A percentile compares a stretch with the other conserved stretches of the same genome.
phyloP scores from a whole-genome alignment of 2,113 vertebrate species.

The Hyperopisus bebe region DNA sequence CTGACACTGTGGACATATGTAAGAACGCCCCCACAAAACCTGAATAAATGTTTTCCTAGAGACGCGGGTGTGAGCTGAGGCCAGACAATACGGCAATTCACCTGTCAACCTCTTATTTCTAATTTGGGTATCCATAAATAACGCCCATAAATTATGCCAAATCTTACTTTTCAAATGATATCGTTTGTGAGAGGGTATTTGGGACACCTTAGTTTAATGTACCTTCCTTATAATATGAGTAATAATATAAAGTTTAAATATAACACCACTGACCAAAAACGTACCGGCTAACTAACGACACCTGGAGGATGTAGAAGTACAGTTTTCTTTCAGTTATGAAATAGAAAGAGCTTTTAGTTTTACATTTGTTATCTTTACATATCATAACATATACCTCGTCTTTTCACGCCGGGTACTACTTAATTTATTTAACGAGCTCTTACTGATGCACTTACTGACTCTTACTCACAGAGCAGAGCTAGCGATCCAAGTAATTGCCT shows the following conservation, averaged over 20 bases:
- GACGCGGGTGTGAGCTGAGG: not conserved
- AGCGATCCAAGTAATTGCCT: not conserved
- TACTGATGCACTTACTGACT: not conserved
- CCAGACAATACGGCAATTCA: not conserved
- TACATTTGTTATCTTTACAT: not conserved
- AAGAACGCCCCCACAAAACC: not conserved
- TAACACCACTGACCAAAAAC: not conserved
- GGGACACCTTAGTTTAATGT: not conserved
- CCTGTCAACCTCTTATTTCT: not conserved
- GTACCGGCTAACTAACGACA: not conserved
- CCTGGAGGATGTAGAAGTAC: not conserved
- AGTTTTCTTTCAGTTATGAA: not conserved
- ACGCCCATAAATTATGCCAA: too few species aligned
- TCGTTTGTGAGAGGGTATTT: not conserved
- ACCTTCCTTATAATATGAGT: not conserved
- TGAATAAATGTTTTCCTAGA: slow-evolving; percentile 1
- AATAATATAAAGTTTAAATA: not conserved
- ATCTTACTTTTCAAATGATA: not conserved
- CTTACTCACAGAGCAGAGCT: not conserved
- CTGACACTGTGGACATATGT: not conserved
- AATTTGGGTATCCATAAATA: not conserved
- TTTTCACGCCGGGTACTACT: not conserved
- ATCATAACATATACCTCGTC: not conserved
- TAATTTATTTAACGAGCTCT: not conserved
- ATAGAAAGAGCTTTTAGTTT: not conserved